Conservation (phyloP, 2,888 invertebrate species). For the Eupithecia abbreviata region DNA sequence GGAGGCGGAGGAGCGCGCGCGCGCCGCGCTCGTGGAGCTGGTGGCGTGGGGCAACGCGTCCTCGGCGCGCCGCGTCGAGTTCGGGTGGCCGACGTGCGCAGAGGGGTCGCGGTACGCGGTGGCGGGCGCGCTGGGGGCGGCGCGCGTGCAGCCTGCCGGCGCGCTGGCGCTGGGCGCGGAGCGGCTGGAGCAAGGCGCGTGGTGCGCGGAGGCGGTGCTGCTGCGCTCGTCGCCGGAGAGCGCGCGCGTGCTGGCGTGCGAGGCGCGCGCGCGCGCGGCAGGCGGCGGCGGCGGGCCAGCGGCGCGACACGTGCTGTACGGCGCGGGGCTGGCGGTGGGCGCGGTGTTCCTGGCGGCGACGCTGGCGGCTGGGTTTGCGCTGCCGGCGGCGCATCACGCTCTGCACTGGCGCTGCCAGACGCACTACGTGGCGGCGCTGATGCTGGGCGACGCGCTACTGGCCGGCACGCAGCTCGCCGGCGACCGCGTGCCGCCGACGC, state of each 20-base stretch:
- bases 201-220: slow-evolving; percentile 75
- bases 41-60: slow-evolving; percentile 67
- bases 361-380: slow-evolving; percentile 89
- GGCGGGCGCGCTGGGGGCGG: slow-evolving; percentile 77
- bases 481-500: slow-evolving; percentile 82
- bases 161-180: slow-evolving; percentile 82
- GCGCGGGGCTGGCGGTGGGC: slow-evolving; percentile 90
- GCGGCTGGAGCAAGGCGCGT: slow-evolving; percentile 73
- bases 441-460: slow-evolving; percentile 91
- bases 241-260: slow-evolving; percentile 71
- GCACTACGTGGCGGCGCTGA: slow-evolving; percentile 92
- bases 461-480: slow-evolving; percentile 90
- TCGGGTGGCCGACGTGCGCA: slow-evolving; percentile 70
- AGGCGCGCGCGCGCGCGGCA: slow-evolving; percentile 80
- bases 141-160: slow-evolving; percentile 71
- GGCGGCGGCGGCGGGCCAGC: slow-evolving; percentile 72
- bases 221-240: slow-evolving; percentile 50
- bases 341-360: slow-evolving; percentile 92
- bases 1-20: slow-evolving; percentile 61
- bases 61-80: slow-evolving; percentile 69
- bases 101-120: slow-evolving; percentile 81
- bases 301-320: slow-evolving; percentile 88
- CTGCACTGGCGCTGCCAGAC: slow-evolving; percentile 95
- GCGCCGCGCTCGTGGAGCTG: slow-evolving; percentile 65
- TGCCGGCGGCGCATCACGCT: slow-evolving; percentile 93